A percentile compares a stretch with the other conserved stretches of the same genome.
phyloP scores from a whole-genome alignment of 2,888 invertebrate genomes.

The Drosophila stalkeri region DNA sequence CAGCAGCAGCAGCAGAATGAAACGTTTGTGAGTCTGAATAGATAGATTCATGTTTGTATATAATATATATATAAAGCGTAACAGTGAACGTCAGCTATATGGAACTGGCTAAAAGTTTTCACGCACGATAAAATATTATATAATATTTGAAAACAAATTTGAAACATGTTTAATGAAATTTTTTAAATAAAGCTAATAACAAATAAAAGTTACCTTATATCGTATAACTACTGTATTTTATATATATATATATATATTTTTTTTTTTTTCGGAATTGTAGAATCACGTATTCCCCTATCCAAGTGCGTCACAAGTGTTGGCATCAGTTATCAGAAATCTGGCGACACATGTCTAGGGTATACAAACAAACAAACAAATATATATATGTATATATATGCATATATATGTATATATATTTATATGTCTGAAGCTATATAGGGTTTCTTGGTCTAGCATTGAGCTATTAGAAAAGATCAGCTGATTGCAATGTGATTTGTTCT shows the following conservation, averaged over 20 bases:
- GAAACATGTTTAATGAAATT: neutral
- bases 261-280: constrained; percentile 18
- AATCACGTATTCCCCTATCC: constrained; percentile 23
- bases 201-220: too few relatives aligned
- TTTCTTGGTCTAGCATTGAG: constrained; percentile 56
- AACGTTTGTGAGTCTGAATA: constrained; percentile 10
- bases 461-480: constrained; percentile 26
- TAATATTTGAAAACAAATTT: neutral
- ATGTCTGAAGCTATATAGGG: constrained; percentile 44
- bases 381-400: neutral
- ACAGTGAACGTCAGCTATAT: neutral
- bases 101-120: neutral
- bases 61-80: constrained; percentile 1
- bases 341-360: constrained; percentile 36
- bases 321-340: constrained; percentile 42
- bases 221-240: neutral
- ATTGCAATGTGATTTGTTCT: constrained; percentile 8
- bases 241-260: constrained; percentile 28
- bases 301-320: constrained; percentile 61
- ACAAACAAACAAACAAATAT: neutral
- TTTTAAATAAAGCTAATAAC: neutral
- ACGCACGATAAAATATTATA: neutral
- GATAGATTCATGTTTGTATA: neutral
- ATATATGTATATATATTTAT: constrained; percentile 2
- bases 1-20: constrained; percentile 19